Evolutionary conservation across 1,140 invertebrate species (phyloP).

Genomic region (Drosophila mayri): DNA sequence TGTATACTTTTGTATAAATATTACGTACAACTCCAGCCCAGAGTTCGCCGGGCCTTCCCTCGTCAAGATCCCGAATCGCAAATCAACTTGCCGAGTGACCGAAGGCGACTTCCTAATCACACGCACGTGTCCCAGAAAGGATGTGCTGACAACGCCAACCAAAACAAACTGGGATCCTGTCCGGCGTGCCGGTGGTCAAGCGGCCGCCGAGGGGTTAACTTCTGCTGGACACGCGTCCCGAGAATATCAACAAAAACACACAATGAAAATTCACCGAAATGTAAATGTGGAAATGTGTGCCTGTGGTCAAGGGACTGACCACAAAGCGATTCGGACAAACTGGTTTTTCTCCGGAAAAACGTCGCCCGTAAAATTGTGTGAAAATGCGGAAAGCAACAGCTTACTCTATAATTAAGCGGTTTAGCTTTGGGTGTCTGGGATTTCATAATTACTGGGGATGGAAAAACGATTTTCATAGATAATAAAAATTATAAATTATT

Average conservation of each 20-base stretch:
- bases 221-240: constrained; percentile 57
- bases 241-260: constrained; percentile 40
- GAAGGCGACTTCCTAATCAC: constrained; percentile 62
- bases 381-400: constrained; percentile 59
- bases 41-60: constrained; percentile 7
- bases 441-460: not conserved
- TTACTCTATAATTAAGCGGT: constrained; percentile 64
- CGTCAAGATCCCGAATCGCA: constrained; percentile 24
- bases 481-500: not conserved
- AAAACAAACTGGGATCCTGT: constrained; percentile 36
- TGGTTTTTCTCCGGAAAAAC: constrained; percentile 53
- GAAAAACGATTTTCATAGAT: not conserved
- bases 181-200: constrained; percentile 51
- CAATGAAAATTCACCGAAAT: constrained; percentile 35
- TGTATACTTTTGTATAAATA: not conserved
- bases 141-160: constrained; percentile 50
- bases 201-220: constrained; percentile 61
- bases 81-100: constrained; percentile 55
- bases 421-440: constrained; percentile 23
- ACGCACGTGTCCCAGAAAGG: constrained; percentile 51
- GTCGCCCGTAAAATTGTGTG: constrained; percentile 37
- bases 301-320: constrained; percentile 58
- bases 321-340: constrained; percentile 50
- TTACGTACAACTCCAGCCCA: constrained; percentile 2
- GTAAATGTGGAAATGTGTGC: constrained; percentile 12